Percentiles rank a stretch among this genome's conserved stretches.
Evolutionary conservation across 1,140 invertebrate genomes (phyloP).

Genomic region (Caenorhabditis tropicalis): DNA sequence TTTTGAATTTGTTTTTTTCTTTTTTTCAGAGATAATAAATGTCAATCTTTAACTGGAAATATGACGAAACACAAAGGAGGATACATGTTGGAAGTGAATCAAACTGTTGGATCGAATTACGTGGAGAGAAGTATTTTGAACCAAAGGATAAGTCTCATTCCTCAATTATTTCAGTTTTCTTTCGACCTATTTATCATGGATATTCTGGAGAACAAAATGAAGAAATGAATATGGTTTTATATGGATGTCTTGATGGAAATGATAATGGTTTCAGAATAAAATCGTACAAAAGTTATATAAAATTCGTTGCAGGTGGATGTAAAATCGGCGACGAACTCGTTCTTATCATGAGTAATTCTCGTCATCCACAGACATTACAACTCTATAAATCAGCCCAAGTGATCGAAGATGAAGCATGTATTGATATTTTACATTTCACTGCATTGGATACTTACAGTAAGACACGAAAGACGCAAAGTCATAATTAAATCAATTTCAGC

Average conservation of each 20-base stretch:
- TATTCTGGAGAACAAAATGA: constrained; percentile 55
- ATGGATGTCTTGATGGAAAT: constrained; percentile 43
- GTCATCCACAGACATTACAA: constrained; percentile 52
- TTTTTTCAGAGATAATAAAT: background rate
- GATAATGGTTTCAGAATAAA: constrained; percentile 22
- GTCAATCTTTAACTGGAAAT: constrained; percentile 24
- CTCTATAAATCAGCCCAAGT: constrained; percentile 53
- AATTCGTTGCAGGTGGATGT: constrained; percentile 3
- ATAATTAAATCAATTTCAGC: constrained; percentile 30
- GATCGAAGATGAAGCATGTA: constrained; percentile 52
- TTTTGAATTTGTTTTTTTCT: background rate
- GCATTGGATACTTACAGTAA: constrained; percentile 52
- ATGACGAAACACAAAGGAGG: constrained; percentile 37
- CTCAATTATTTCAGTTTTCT: constrained; percentile 34
- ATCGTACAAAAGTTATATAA: background rate
- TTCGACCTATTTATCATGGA: constrained; percentile 50
- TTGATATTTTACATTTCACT: constrained; percentile 50
- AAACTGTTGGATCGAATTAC: background rate
- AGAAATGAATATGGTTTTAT: constrained; percentile 56
- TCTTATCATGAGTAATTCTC: constrained; percentile 52
- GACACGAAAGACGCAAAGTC: background rate
- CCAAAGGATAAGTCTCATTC: background rate
- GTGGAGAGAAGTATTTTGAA: background rate
- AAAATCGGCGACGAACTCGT: constrained; percentile 46
- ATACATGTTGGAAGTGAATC: constrained; percentile 45